Evolutionary conservation across 2,113 vertebrate genomes (phyloP).

Genomic region (Tiliqua scincoides): DNA sequence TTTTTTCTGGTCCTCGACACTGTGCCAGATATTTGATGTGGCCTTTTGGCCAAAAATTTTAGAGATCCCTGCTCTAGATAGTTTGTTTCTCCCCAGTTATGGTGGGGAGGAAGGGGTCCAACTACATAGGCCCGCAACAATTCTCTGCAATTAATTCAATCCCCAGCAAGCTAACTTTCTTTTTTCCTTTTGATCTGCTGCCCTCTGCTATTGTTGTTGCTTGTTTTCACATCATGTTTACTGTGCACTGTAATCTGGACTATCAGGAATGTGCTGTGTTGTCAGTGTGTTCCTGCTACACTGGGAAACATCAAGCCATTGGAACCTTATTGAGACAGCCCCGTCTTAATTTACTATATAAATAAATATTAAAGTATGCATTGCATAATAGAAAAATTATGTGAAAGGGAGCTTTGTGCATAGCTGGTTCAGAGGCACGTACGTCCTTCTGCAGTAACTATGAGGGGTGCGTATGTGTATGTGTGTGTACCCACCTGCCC

Average conservation of each 20-base stretch:
- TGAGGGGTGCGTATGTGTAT: neutral
- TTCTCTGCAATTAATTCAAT: too few relatives aligned
- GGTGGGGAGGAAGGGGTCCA: too few relatives aligned
- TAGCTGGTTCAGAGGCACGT: neutral
- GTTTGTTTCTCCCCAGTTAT: too few relatives aligned
- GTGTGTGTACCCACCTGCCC: neutral
- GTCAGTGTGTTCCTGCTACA: neutral
- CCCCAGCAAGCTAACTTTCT: too few relatives aligned
- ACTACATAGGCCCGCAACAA: too few relatives aligned
- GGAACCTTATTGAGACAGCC: neutral
- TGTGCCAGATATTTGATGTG: too few relatives aligned
- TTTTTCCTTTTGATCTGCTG: neutral
- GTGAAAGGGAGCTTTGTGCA: neutral
- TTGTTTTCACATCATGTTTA: neutral
- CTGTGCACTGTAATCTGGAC: neutral
- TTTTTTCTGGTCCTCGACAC: too few relatives aligned
- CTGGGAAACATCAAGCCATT: neutral
- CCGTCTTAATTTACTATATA: neutral
- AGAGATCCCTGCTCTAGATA: too few relatives aligned
- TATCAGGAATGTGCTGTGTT: neutral
- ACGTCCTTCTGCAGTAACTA: neutral
- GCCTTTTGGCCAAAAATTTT: too few relatives aligned
- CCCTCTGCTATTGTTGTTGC: neutral
- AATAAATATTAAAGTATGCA: neutral
- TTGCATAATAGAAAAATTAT: neutral